Evolutionary conservation across 2,113 vertebrate genomes (phyloP).

Genomic region (Microcebus ravelobensis): DNA sequence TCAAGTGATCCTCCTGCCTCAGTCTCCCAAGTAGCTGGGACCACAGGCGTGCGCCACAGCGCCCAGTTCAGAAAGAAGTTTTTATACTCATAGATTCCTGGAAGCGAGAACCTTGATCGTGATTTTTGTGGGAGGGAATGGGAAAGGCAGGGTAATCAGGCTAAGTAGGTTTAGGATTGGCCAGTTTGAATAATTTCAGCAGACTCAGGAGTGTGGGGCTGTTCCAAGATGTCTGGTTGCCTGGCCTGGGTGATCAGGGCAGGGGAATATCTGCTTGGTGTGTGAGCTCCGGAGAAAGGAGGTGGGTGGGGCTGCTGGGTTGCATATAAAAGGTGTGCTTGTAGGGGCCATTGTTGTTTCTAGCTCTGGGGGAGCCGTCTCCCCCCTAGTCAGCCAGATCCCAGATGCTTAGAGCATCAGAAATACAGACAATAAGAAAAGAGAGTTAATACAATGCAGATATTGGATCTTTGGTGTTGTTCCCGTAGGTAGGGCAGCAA

Average conservation of each 20-base stretch:
- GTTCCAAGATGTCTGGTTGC: not conserved
- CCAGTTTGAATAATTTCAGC: not conserved
- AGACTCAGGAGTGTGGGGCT: not conserved
- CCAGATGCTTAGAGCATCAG: not conserved
- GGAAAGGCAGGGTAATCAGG: not conserved
- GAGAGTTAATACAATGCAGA: accelerated
- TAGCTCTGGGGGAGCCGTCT: no score
- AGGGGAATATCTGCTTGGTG: not conserved
- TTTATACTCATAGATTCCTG: not conserved
- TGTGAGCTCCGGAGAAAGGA: not conserved
- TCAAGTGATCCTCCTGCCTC: no score
- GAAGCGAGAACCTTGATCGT: not conserved
- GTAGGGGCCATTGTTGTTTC: not conserved
- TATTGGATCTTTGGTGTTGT: accelerated
- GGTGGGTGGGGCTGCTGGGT: not conserved
- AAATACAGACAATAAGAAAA: not conserved
- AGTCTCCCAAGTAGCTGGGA: no score
- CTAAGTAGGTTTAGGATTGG: not conserved
- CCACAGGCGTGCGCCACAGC: accelerated
- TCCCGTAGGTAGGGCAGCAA: no score
- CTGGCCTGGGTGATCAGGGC: not conserved
- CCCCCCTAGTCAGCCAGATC: not conserved
- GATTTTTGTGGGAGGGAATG: not conserved
- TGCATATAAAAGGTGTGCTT: not conserved
- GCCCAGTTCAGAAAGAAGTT: not conserved